Conservation (phyloP, 1,140 invertebrate genomes). For the Drosophila seguyi region DNA sequence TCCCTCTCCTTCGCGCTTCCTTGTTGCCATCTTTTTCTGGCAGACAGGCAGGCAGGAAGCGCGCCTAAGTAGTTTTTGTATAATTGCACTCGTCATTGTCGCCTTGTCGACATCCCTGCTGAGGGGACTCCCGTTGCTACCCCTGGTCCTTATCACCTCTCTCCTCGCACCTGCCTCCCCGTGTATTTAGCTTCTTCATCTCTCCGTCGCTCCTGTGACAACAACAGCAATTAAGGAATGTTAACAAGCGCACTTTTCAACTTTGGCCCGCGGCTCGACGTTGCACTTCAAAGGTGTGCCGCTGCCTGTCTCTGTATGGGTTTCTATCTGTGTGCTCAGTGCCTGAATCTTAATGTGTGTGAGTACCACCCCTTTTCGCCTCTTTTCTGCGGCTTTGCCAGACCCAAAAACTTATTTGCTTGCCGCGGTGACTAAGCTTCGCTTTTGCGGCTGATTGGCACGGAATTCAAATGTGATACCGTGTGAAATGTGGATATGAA, state of each 20-base stretch:
- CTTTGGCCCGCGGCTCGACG: conserved; percentile 67
- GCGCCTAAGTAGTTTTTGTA: conserved; percentile 83
- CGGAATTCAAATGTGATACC: conserved; percentile 10
- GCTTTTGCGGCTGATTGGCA: conserved; percentile 48
- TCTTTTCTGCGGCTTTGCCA: conserved; percentile 15
- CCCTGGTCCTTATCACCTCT: conserved; percentile 2
- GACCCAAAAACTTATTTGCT: conserved; percentile 10
- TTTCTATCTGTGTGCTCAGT: background rate
- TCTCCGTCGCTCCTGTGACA: conserved; percentile 45
- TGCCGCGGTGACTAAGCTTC: conserved; percentile 17
- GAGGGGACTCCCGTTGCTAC: background rate
- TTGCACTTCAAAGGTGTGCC: conserved; percentile 80
- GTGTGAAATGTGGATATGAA: background rate
- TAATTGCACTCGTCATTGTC: conserved; percentile 84
- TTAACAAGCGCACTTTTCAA: conserved; percentile 84
- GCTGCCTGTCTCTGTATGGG: conserved; percentile 3
- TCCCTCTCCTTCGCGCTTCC: background rate
- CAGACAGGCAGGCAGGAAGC: conserved; percentile 59
- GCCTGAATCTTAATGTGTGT: background rate
- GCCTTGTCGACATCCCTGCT: conserved; percentile 62
- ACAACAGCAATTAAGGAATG: conserved; percentile 84
- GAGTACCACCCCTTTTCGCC: conserved; percentile 33
- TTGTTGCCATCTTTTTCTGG: conserved; percentile 35
- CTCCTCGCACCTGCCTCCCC: background rate
- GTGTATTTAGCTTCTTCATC: background rate